Base-by-base conservation (phyloP, 1,140 invertebrate species). In the Linepithema humile region DNA sequence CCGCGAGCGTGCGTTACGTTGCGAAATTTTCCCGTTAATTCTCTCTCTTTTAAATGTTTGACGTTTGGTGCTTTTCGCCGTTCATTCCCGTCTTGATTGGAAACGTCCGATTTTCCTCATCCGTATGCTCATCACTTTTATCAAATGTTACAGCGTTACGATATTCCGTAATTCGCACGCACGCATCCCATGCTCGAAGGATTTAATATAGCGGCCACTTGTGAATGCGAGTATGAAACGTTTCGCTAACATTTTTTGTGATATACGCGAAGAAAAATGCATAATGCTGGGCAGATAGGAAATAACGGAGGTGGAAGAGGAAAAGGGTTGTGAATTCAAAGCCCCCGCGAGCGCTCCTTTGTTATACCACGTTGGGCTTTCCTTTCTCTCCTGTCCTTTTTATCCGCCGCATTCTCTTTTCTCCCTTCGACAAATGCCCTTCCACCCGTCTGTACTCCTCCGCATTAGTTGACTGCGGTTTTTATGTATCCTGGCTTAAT, bases 401-500 rank as follows among this genome's bases (percentile, higher is more conserved):
- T 78, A 70, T 74, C 29, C 59, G 17, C 35, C 43, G 48, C 55
- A 62, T 74, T 74, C 59, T 75, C 43, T 62, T 75, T 77, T 64
- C 32, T 60, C 15, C 5, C 35, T 53, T 62, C 80, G 59, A 62
- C 57, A 74, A 64, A 67, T 70, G 38, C 50, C 57, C 35, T 48
- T 48, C 83, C n/a, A 29, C 15, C 48, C 48, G 38, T 40, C 64
- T 35, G n/a, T 55, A 17, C 48, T 57, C 38, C 64, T 80, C 50
- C n/a, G 32, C 50, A 67, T 26, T 35, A n/a, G 70, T n/a, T 26
- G 23, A 9, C 29, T 73, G 74, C 7, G 69, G 55, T 89, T 84
- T 89, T 80, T 80, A 74, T 65, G 57, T 45, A 80, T 88, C 15
- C 84, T 45, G 40, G 84, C 73, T 86, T 89, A 84, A 84, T 88